A percentile compares a stretch with the other conserved stretches of the same genome.
Conservation (phyloP, 1,140 invertebrate genomes). For the Brachionus plicatilis region DNA sequence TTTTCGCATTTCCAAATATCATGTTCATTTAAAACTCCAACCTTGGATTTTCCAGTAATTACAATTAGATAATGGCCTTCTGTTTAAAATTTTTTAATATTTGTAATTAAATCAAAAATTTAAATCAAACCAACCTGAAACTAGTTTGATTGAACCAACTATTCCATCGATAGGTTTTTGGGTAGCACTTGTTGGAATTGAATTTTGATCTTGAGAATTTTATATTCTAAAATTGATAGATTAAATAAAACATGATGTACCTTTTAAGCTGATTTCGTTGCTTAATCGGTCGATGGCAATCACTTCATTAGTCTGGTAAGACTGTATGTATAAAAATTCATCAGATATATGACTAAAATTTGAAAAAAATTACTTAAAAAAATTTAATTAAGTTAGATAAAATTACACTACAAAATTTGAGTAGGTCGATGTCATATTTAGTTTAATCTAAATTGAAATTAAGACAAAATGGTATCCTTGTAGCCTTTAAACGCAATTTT, state of each 20-base stretch:
- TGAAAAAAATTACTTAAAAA: background rate
- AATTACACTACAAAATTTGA: background rate
- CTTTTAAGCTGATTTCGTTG: slow-evolving; percentile 1
- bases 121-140: slow-evolving; percentile 60
- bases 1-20: slow-evolving; percentile 76
- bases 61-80: slow-evolving; percentile 78
- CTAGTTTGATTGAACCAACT: slow-evolving; percentile 74
- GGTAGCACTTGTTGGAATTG: slow-evolving; percentile 62
- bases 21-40: slow-evolving; percentile 78
- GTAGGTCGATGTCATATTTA: background rate
- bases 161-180: slow-evolving; percentile 78
- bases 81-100: background rate
- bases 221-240: background rate
- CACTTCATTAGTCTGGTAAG: background rate
- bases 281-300: background rate
- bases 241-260: background rate
- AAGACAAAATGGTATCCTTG: background rate
- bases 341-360: background rate
- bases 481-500: slow-evolving; percentile 8
- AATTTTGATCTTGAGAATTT: background rate
- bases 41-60: slow-evolving; percentile 73
- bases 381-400: background rate
- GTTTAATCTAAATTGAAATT: background rate
- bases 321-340: slow-evolving; percentile 22
- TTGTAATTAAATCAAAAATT: background rate